phyloP scores from a whole-genome alignment of 2,113 vertebrate species.

The Nycticebus coucang region DNA sequence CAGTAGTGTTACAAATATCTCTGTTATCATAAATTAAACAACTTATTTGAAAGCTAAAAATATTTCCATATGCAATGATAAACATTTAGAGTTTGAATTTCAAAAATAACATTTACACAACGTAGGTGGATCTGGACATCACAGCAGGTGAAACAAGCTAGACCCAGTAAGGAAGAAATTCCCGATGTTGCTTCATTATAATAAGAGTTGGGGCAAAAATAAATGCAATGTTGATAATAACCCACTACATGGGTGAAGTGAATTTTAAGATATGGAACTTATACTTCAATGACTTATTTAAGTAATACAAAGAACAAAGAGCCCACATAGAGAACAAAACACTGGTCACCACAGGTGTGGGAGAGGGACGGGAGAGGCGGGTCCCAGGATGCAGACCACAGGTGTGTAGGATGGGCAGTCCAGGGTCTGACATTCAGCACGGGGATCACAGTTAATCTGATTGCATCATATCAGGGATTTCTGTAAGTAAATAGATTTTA shows the following conservation, averaged over 20 bases:
- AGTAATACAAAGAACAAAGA: neutral
- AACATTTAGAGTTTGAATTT: neutral
- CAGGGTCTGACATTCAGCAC: accelerated
- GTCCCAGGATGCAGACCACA: neutral
- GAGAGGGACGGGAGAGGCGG: accelerated
- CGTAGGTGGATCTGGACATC: neutral
- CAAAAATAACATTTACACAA: neutral
- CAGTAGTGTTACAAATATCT: neutral
- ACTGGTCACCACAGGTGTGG: neutral
- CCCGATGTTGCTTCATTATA: too few relatives aligned
- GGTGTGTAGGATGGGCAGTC: accelerated
- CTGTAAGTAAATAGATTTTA: neutral
- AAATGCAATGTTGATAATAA: too few relatives aligned
- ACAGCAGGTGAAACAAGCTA: neutral
- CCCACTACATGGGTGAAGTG: too few relatives aligned
- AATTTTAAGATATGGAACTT: too few relatives aligned
- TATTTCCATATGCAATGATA: neutral
- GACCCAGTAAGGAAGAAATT: neutral
- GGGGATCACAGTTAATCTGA: neutral
- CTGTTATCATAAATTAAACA: neutral
- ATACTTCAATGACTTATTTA: too few relatives aligned
- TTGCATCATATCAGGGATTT: neutral
- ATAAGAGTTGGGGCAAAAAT: too few relatives aligned
- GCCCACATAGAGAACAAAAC: neutral
- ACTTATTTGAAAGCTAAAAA: neutral